Base-by-base conservation (phyloP, 2,113 vertebrate species). In the Engystomops pustulosus region DNA sequence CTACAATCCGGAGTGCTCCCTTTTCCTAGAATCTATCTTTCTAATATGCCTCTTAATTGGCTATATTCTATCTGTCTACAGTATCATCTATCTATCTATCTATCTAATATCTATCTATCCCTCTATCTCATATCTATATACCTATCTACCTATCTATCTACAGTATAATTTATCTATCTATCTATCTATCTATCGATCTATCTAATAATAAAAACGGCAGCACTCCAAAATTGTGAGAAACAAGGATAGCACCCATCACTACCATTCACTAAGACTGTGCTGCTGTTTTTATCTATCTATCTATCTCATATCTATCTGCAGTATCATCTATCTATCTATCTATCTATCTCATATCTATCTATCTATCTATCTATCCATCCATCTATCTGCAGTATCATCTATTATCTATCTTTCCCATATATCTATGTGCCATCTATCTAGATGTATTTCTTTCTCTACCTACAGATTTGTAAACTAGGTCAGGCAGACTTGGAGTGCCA, bases 391-490 rank as follows among this genome's bases (percentile, higher is more conserved):
- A 12, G 23, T 15, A 6, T 15, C 12, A 11, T 12, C 8, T 30
- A 14, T 62, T 25, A 20, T 67, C 62, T 36, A 65, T 65, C 27
- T 34, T 32, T 18, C 32, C 2, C 6, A 30, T 34, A 25, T 30
- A 30, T 62, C 0, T 62, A 17, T 27, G 11, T 60, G 23, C 9
- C 15, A 9, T 36, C 30, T 30, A 74, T 72, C 3, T 45, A 72
- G 7, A 49, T 58, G 36, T 58, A 18, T 86, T 85, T 87, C 0
- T 76, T 87, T 79, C 0, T 55, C 53, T 1, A 82, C 23, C 80
- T 70, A 68, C 12, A 86, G 85, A 86, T 89, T 85, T 88, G 77
- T 17, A 62, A 91, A 90, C 51, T 90, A 89, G 91, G 91, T 90
- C 82, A 88, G 45, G 30, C 18, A 88, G 1, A 83, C 79, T n/a